Conservation (phyloP, 2,888 invertebrate genomes). For the Galerucella pusilla region DNA sequence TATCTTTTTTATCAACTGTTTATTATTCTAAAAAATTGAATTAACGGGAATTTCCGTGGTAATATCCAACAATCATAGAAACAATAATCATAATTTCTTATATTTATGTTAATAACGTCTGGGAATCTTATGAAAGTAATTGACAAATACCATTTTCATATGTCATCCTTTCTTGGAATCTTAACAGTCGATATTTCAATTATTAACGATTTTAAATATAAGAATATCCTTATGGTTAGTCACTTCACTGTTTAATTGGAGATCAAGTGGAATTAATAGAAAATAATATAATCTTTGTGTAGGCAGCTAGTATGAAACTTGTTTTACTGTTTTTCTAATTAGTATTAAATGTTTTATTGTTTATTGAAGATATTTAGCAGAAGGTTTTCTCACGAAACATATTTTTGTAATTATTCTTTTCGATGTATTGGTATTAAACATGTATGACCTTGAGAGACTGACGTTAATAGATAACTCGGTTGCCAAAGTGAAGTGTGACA, state of each 20-base stretch:
- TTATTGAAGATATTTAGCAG: not conserved
- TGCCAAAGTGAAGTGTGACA: no score
- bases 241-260: not conserved
- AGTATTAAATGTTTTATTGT: not conserved
- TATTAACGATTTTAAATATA: not conserved
- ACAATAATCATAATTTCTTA: not conserved
- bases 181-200: not conserved
- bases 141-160: not conserved
- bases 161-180: conserved; percentile 8
- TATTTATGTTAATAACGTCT: not conserved
- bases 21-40: not conserved
- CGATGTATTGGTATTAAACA: no score
- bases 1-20: not conserved
- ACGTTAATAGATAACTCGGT: no score
- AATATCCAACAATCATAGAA: not conserved
- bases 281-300: not conserved
- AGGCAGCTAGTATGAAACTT: not conserved
- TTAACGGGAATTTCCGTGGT: not conserved
- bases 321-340: conserved; percentile 1
- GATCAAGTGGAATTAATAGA: conserved; percentile 1
- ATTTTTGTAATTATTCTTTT: no score
- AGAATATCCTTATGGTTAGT: not conserved
- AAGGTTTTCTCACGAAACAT: no score
- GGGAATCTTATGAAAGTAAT: not conserved
- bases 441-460: no score